Base-by-base conservation (phyloP, 2,113 vertebrate species). In the Callorhinus ursinus region DNA sequence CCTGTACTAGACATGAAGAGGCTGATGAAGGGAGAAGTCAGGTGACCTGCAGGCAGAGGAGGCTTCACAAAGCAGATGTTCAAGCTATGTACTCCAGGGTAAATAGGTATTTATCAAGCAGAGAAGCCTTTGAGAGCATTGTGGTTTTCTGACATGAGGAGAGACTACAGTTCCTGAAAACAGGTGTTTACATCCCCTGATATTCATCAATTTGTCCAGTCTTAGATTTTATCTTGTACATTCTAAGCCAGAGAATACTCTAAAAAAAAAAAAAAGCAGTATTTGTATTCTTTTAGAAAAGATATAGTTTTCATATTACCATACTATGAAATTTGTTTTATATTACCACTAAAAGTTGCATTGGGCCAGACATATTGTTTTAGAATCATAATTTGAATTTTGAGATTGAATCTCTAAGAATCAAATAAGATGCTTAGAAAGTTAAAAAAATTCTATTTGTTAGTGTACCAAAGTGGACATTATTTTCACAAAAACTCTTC, bases 231-330 rank as follows among this genome's bases (percentile, higher is more conserved):
- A 77, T 18, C 71, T 90, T 22, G 53, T 57, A 28, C 5, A 95
- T 85, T 88, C 95, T 76, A 93, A 96, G 46, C 36, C 83, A 95
- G 28, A 76, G 55, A 90, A 69, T 7, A 80, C 14, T 31, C 53
- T 81, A 10, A 65, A 80, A 46, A 46, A 46, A 42, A 39, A 42
- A 46, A 46, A 93, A 53, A 67, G 42, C 49, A 95, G 90, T 94
- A 69, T 85, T 88, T 85, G 57, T 93, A 88, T 92, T 14, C 5
- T 82, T 91, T 96, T 74, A 57, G 93, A 95, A 94, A 4, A 76
- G n/a, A 86, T 83, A 49, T 67, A 89, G n/a, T 89, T 92, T 98
- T 90, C 31, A 93, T 91, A 82, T 89, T 80, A 67, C 5, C 21
- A 42, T 85, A 49, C 39, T 67, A 93, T 49, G 3, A 87, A 95